Percentiles rank a stretch among this genome's conserved stretches.
These are phyloP conservation scores for Lithobates sylvaticus DNA, from an alignment of 2,797 vertebrate genomes.

Conservation along the genomic window DNA sequence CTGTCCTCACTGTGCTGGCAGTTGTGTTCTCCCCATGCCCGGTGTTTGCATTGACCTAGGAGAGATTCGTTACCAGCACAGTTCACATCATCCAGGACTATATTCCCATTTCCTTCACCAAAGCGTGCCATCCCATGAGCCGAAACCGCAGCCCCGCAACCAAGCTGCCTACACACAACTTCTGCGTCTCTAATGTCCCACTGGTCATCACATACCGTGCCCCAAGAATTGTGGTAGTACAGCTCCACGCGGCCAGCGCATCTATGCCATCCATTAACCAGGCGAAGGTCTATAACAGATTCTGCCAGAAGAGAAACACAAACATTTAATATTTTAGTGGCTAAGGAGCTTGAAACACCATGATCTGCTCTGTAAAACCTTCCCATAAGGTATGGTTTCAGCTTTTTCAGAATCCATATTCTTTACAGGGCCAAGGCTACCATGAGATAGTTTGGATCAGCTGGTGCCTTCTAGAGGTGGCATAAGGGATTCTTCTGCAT, in stretches of 20 bases:
- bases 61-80: constrained; percentile 13
- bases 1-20: constrained; percentile 33
- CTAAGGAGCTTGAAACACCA: too few species aligned
- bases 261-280: constrained; percentile 14
- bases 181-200: constrained; percentile 35
- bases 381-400: background rate
- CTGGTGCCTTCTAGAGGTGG: too few species aligned
- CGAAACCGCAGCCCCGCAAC: constrained; percentile 29
- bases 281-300: background rate
- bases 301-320: background rate
- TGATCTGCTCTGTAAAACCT: too few species aligned
- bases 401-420: too few species aligned
- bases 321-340: background rate
- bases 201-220: constrained; percentile 46
- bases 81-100: constrained; percentile 37
- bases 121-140: constrained; percentile 14
- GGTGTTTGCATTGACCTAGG: constrained; percentile 27
- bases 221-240: constrained; percentile 9
- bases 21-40: constrained; percentile 21
- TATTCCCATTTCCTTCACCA: constrained; percentile 32
- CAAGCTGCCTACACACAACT: constrained; percentile 48
- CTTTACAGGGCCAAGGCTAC: too few species aligned
- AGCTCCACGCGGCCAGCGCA: constrained; percentile 47
- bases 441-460: too few species aligned
- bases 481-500: too few species aligned